phyloP scores from a whole-genome alignment of 2,888 invertebrate species.

The Leistus spinibarbis region DNA sequence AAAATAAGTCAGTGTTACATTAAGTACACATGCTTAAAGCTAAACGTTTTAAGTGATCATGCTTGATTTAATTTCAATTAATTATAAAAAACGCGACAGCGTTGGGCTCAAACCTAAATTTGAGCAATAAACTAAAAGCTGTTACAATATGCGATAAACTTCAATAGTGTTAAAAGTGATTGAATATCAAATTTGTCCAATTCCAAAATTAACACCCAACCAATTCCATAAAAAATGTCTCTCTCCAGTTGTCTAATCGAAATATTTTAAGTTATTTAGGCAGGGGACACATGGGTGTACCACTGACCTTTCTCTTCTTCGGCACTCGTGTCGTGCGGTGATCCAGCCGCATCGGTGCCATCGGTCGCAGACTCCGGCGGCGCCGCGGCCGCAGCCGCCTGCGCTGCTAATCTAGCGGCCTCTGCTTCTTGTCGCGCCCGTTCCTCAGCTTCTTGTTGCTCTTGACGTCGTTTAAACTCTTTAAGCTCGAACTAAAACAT shows the following conservation, averaged over 20 bases:
- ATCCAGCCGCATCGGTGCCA: constrained; percentile 55
- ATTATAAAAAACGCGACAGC: background rate
- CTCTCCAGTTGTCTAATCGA: background rate
- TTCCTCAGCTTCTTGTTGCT: constrained; percentile 68
- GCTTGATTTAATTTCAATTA: background rate
- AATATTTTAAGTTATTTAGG: background rate
- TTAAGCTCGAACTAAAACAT: constrained; percentile 88
- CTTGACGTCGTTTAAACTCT: constrained; percentile 87
- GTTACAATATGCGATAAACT: background rate
- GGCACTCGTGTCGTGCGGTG: constrained; percentile 57
- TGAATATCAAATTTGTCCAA: constrained; percentile 2
- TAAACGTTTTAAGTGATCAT: constrained; percentile 22
- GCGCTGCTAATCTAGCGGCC: constrained; percentile 61
- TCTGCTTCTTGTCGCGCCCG: constrained; percentile 72
- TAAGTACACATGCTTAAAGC: constrained; percentile 41
- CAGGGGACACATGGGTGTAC: background rate
- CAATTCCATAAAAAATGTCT: background rate
- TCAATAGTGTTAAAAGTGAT: background rate
- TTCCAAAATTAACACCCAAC: constrained; percentile 4
- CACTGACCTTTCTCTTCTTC: constrained; percentile 64
- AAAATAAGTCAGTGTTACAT: constrained; percentile 35
- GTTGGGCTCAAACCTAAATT: background rate
- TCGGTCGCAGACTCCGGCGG: constrained; percentile 55
- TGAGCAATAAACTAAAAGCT: background rate
- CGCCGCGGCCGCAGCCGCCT: constrained; percentile 63